Conservation (phyloP, 2,113 vertebrate species). For the Budorcas taxicolor region DNA sequence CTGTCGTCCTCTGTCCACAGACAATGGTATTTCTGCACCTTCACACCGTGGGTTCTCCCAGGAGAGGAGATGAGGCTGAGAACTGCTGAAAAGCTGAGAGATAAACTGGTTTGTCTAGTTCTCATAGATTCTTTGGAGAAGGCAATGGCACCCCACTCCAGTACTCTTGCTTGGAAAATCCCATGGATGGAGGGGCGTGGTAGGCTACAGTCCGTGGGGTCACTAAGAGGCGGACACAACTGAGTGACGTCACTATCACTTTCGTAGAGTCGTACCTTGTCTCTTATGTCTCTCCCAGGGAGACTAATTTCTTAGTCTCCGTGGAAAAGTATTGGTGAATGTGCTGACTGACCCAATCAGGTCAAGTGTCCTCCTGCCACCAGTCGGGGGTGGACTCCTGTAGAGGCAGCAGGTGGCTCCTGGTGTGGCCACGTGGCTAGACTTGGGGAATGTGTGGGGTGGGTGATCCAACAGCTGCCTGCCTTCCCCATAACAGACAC, state of each 20-base stretch:
- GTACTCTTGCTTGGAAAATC: too few species aligned
- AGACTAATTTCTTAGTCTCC: not conserved
- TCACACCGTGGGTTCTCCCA: not conserved
- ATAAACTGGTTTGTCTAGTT: not conserved
- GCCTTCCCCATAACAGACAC: not conserved
- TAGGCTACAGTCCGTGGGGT: too few species aligned
- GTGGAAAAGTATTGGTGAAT: not conserved
- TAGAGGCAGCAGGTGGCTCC: too few species aligned
- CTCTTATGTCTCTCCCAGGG: not conserved
- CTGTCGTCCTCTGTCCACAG: not conserved
- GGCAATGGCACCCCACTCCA: too few species aligned
- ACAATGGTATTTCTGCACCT: not conserved
- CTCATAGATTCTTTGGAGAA: not conserved
- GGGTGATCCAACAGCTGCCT: too few species aligned
- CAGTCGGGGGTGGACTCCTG: not conserved
- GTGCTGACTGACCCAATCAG: not conserved
- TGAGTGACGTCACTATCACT: too few species aligned
- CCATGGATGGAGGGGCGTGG: too few species aligned
- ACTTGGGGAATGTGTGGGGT: not conserved
- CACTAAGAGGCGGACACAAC: accelerated
- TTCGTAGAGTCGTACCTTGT: not conserved
- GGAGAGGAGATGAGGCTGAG: not conserved
- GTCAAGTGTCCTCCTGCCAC: not conserved
- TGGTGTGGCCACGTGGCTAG: too few species aligned
- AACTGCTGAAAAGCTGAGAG: not conserved